phyloP scores from a whole-genome alignment of 2,888 invertebrate genomes.

The Leptopterna dolabrata region DNA sequence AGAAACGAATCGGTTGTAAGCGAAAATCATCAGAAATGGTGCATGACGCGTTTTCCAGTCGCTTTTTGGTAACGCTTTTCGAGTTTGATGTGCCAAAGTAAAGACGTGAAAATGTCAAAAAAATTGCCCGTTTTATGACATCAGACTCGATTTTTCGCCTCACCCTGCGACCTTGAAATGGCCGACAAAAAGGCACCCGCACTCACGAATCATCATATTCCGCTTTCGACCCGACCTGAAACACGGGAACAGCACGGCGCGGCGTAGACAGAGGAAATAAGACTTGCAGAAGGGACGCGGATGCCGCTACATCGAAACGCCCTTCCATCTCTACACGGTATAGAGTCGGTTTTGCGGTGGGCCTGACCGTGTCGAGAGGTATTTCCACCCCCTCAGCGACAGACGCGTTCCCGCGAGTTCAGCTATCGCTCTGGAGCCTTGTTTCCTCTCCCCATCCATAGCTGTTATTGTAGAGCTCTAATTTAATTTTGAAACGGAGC shows the following conservation, averaged over 20 bases:
- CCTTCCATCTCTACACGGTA: not conserved
- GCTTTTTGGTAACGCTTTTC: too few species aligned
- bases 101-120: too few species aligned
- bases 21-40: too few species aligned
- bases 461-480: not conserved
- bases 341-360: not conserved
- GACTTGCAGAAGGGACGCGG: constrained; percentile 7
- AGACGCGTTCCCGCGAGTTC: not conserved
- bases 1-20: too few species aligned
- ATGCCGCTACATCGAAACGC: not conserved
- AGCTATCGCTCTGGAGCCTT: not conserved
- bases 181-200: too few species aligned
- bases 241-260: not conserved
- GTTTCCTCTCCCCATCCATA: not conserved
- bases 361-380: not conserved
- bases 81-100: too few species aligned
- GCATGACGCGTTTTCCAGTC: too few species aligned
- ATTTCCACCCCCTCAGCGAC: not conserved
- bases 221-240: not conserved
- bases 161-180: too few species aligned
- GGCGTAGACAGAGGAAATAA: not conserved
- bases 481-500: not conserved
- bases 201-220: not conserved
- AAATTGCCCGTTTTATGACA: too few species aligned
- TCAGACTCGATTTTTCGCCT: too few species aligned